Conservation (phyloP, 2,113 vertebrate species). For the Paramisgurnus dabryanus region DNA sequence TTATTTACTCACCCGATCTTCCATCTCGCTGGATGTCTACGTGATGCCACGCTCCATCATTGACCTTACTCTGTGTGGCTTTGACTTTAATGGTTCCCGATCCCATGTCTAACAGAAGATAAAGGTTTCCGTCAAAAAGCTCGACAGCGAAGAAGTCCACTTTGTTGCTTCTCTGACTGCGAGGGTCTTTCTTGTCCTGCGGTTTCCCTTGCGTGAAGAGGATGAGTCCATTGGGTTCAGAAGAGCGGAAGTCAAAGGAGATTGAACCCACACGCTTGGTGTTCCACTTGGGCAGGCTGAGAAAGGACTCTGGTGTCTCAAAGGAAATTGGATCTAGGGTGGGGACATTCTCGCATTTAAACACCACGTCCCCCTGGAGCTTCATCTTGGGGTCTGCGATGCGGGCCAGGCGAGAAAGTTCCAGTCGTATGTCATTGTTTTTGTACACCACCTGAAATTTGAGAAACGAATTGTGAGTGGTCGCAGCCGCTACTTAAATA, state of each 20-base stretch:
- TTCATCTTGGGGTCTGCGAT: constrained; percentile 98
- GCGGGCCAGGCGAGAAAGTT: constrained; percentile 92
- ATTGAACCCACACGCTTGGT: constrained; percentile 97
- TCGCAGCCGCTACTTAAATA: too few relatives aligned
- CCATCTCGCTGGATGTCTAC: constrained; percentile 97
- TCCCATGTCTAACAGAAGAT: constrained; percentile 94
- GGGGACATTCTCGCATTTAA: constrained; percentile 94
- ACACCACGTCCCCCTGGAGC: constrained; percentile 93
- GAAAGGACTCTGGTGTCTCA: constrained; percentile 91
- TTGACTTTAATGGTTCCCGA: constrained; percentile 97
- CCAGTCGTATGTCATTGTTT: constrained; percentile 96
- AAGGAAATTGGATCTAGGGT: constrained; percentile 96
- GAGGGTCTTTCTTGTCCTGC: constrained; percentile 86
- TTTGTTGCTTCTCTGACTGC: constrained; percentile 93
- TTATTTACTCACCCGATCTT: constrained; percentile 83
- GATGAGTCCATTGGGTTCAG: constrained; percentile 93
- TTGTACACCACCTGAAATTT: constrained; percentile 94
- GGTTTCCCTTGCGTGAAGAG: constrained; percentile 95
- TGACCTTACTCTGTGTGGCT: constrained; percentile 94
- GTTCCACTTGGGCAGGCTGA: constrained; percentile 96
- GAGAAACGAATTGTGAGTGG: background rate
- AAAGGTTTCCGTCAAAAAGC: constrained; percentile 90
- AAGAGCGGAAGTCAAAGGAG: constrained; percentile 95
- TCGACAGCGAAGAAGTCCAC: constrained; percentile 98
- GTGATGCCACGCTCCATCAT: constrained; percentile 94